phyloP scores from a whole-genome alignment of 2,888 invertebrate species.

The Bhutanitis thaidina region DNA sequence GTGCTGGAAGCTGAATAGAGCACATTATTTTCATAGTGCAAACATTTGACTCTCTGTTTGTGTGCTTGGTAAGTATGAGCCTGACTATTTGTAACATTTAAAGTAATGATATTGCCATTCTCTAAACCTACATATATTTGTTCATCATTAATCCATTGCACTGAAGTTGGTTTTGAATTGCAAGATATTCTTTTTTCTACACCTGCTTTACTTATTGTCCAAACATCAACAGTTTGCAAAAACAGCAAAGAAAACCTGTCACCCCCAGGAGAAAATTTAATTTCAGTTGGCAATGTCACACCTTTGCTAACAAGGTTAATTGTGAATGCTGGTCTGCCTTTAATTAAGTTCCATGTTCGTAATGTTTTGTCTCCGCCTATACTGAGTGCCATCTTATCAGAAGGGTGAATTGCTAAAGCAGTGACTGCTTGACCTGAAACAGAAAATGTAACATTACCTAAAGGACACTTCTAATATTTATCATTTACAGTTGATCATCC shows the following conservation, averaged over 20 bases:
- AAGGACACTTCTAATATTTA: no score
- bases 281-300: constrained; percentile 67
- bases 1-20: constrained; percentile 88
- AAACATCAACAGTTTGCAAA: constrained; percentile 87
- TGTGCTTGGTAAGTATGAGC: constrained; percentile 77
- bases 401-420: constrained; percentile 90
- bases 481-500: no score
- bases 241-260: constrained; percentile 87
- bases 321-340: constrained; percentile 93
- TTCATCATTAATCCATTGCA: constrained; percentile 84
- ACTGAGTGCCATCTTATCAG: constrained; percentile 92
- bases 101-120: constrained; percentile 83
- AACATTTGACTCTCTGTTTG: constrained; percentile 83
- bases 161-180: constrained; percentile 84
- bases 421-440: constrained; percentile 82
- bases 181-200: constrained; percentile 84
- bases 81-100: constrained; percentile 74
- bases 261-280: constrained; percentile 88
- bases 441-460: neutral
- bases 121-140: constrained; percentile 86
- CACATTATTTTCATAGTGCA: constrained; percentile 76
- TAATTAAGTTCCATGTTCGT: constrained; percentile 96
- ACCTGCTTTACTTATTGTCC: constrained; percentile 88
- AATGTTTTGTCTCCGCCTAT: constrained; percentile 91
- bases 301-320: constrained; percentile 89